These are phyloP conservation scores for Cherax destructor DNA, from an alignment of 1,140 invertebrate genomes.

Conservation along the genomic window DNA sequence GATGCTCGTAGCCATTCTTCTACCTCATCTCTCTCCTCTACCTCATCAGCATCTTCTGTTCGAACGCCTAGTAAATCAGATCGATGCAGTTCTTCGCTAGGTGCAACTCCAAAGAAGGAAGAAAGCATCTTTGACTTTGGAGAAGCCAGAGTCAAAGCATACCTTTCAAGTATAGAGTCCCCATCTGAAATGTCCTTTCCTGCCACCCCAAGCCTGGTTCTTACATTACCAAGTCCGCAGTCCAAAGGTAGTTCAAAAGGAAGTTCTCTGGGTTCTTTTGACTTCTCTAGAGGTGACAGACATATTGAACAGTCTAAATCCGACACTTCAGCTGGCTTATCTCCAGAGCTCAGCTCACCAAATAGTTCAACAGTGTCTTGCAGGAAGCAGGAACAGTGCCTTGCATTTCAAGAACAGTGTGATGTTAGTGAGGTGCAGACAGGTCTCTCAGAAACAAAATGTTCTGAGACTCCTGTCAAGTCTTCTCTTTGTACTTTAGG, in stretches of 20 bases:
- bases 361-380: slow-evolving; percentile 58
- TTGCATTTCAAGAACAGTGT: slow-evolving; percentile 56
- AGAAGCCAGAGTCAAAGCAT: slow-evolving; percentile 78
- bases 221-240: slow-evolving; percentile 59
- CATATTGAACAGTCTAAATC: slow-evolving; percentile 40
- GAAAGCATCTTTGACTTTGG: slow-evolving; percentile 78
- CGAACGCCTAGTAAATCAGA: slow-evolving; percentile 73
- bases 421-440: slow-evolving; percentile 40
- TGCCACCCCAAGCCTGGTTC: slow-evolving; percentile 61
- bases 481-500: slow-evolving; percentile 24
- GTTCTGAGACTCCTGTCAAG: slow-evolving; percentile 46
- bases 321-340: slow-evolving; percentile 28
- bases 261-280: slow-evolving; percentile 55
- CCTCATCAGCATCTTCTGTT: slow-evolving; percentile 65
- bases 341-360: slow-evolving; percentile 44
- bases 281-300: slow-evolving; percentile 52
- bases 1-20: slow-evolving; percentile 76
- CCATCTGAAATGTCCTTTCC: slow-evolving; percentile 67
- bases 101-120: slow-evolving; percentile 74
- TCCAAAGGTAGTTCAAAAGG: slow-evolving; percentile 50
- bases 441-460: slow-evolving; percentile 40
- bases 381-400: slow-evolving; percentile 62
- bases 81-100: slow-evolving; percentile 73
- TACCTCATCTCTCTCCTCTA: slow-evolving; percentile 77
- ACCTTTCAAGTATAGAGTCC: slow-evolving; percentile 71